Base-by-base conservation (phyloP, 2,888 invertebrate genomes). In the Galerucella pusilla region DNA sequence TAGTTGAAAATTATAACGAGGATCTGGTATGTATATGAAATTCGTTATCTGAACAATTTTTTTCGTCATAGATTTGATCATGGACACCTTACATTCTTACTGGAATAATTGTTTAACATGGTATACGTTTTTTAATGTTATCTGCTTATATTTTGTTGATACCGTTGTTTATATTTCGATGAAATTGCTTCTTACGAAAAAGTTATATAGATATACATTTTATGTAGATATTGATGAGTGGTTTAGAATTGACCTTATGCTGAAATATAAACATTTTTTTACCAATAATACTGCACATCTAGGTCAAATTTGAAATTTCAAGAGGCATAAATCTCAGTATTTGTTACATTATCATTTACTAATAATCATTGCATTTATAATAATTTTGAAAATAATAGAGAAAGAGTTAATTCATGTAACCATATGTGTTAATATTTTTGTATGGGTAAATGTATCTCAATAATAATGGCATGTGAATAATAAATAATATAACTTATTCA, bases 61-160 rank as follows among this genome's bases (percentile, higher is more conserved):
- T 57, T 57, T 16, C 16, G 20, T 20, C 57, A 20, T 20, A 57
- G 9, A 20, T 57, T 57, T 16, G 20, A 16, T 57, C 57, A 57
- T 20, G 57, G 20, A 57, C 20, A 57, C 57, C 57, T 20, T 20
- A 57, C 57, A 57, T 57, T 57, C 52, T 52, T 52, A 52, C n/a
- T 16, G 57, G 57, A 57, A 20, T 28, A 28, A 28, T 57, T 16
- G 16, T 20, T 57, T 20, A 20, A 57, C 16, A 57, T 49, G 14
- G 11, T 49, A 49, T 49, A 57, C 10, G 10, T 57, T n/a, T 57
- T 57, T 16, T 57, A 7, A 57, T 14, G n/a, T n/a, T 52, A 57
- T 57, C 7, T 14, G 20, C 16, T 14, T 57, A 57, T 1, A 9
- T 57, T 1, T 10, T 20, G 10, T 57, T 57, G 2, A 20, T 57